Evolutionary conservation across 2,113 vertebrate genomes (phyloP), one percentile per base, ranked within the genome.

Genomic region (Notarius lentiginosus): DNA sequence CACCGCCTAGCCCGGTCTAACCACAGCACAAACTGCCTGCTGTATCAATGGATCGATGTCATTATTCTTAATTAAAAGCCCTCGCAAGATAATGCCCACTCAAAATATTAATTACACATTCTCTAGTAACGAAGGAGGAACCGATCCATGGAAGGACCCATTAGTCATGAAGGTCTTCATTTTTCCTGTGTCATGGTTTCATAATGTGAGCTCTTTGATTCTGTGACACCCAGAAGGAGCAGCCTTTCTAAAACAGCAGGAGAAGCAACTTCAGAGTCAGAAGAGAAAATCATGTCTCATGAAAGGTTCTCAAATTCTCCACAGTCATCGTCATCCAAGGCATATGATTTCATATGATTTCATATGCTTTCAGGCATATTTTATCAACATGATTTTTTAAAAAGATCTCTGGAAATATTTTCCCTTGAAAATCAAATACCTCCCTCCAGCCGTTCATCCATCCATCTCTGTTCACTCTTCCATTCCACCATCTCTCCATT

Each of bases 321-420:
- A 70, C 1, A 60, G 87, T 68, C 77, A 79, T 61, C 68, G n/a
- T 41, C 41, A 41, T 47, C 47, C 24, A 47, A 88, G 77, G 80
- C 55, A 85, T 56, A 85, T 76, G 66, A 88, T 79, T 88, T 88
- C 55, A 85, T 56, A 85, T 76, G 66, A 88, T 79, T 88, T 88
- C 58, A 66, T 79, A 41, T 58, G 41, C 41, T 4, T 41, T 41
- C 41, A 41, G 41, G 4, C 72, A 79, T 76, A 58, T 82, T 88
- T 88, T 82, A 85, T n/a, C 53, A 22, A 11, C 34, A 73, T 11
- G 7, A 73, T 47, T 47, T 12, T 24, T 75, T 7, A 17, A 7
- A 12, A 51, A 76, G 22, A 51, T 27, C 7, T 17, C 24, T 55
- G 14, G 10, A 8, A 55, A 55, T 7, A 53, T 17, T 55, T 53